Evolutionary conservation across 2,113 vertebrate genomes (phyloP), one percentile per base, ranked within the genome.

Genomic region (Zosterops hypoxanthus): DNA sequence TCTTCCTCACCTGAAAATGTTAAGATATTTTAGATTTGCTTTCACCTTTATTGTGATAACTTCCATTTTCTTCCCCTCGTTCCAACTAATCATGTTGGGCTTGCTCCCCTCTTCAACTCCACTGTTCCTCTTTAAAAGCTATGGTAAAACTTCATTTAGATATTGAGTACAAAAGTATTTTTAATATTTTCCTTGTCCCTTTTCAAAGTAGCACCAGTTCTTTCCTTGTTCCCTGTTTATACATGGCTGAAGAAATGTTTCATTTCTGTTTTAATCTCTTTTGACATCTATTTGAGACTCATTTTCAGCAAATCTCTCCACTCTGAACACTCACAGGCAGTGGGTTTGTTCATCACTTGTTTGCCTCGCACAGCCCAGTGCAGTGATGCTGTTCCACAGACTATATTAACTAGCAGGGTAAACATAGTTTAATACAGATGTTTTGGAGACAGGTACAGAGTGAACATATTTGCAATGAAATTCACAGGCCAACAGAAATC

Each of bases 401-500:
- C 36, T 23, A 1, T 6, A 76, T 64, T 39, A 76, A 86, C 87
- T 34, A 82, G n/a, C 26, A 50, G 55, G 28, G 50, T 5, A 66
- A 50, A 39, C 24, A 39, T 3, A 46, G 75, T 65, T 89, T 82
- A 82, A 85, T 33, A 59, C 63, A 83, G 75, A 85, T 86, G 68
- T 82, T 87, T 65, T 70, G 42, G 83, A 87, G 69, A 31, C 14
- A 82, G 85, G 46, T 82, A 90, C 66, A 88, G 46, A 88, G 66
- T 26, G 75, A 94, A 88, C 42, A 46, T 42, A 91, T 65, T 68
- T 85, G 57, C 78, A 91, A 72, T 69, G 75, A 96, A 86, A 90
- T 90, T 92, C 85, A 82, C 59, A 79, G 82, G 61, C 90, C 44
- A 93, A 93, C 36, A 82, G 75, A 90, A 95, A 95, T 93, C 88